Base-by-base conservation (phyloP, 1,140 invertebrate genomes). In the Saxidomus purpurata region DNA sequence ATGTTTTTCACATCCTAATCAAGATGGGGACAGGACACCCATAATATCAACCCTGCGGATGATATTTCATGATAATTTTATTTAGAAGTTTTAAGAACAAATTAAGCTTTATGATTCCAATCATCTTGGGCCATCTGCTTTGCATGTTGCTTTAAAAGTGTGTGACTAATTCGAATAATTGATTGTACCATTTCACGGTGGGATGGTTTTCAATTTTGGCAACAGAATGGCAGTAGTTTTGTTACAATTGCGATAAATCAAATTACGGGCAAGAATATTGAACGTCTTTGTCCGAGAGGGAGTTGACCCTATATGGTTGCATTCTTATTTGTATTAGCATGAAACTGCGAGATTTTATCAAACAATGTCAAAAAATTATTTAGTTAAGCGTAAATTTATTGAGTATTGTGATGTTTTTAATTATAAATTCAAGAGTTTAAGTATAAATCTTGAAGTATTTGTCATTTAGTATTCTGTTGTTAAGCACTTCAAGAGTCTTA, bases 161-260 rank as follows among this genome's bases (percentile, higher is more conserved):
- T 63, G 25, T 63, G 22, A 28, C 59, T 63, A 63, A 63, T 63
- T 63, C 4, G n/a, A 63, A 63, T 63, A 25, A 63, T 63, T 63
- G 59, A 63, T 63, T 63, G 8, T 25, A n/a, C 59, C 11, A 28
- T 63, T 8, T 63, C 6, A 28, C n/a, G 59, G n/a, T 9, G 22
- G n/a, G 6, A 63, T 63, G 59, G 28, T 63, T 28, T 25, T 63
- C 9, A 63, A 28, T 63, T 63, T 28, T 63, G 25, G 59, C 4
- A 25, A 63, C 25, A 63, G n/a, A 63, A 63, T 63, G 25, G n/a
- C 28, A n/a, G 25, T 63, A 6, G 59, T 9, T 63, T 25, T 63
- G n/a, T 38, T 38, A 71, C 67, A 40, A 38, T 71, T 38, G 38
- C 22, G 34, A 71, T 71, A 71, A 71, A 36, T 71, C 67, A 71